Conservation (phyloP, 2,797 vertebrate species). For the Craterocephalus amniculus region DNA sequence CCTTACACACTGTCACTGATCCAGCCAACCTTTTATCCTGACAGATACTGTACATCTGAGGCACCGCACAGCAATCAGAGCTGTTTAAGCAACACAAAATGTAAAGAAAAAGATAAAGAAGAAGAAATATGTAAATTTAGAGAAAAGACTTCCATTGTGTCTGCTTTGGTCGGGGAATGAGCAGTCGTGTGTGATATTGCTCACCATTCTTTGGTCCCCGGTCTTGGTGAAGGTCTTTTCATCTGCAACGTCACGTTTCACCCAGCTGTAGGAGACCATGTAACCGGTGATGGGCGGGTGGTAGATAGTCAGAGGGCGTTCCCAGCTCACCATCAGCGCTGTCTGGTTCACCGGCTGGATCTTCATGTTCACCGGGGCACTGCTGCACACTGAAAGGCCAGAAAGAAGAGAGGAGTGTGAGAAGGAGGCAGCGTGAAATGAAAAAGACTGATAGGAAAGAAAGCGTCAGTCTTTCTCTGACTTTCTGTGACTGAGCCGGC, state of each 20-base stretch:
- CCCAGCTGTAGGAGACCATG: constrained; percentile 98
- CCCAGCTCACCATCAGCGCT: constrained; percentile 93
- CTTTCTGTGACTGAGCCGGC: constrained; percentile 15
- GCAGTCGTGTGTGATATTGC: constrained; percentile 26
- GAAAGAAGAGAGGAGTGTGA: not conserved
- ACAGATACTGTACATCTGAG: constrained; percentile 39
- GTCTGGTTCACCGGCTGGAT: constrained; percentile 94
- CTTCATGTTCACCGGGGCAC: constrained; percentile 94
- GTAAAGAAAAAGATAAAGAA: not conserved
- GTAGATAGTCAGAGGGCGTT: constrained; percentile 91
- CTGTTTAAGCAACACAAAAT: constrained; percentile 26
- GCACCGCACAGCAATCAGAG: constrained; percentile 41
- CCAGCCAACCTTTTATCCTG: constrained; percentile 55
- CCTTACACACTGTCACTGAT: constrained; percentile 52
- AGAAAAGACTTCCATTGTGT: not conserved
- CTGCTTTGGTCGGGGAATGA: not conserved
- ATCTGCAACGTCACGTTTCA: constrained; percentile 91
- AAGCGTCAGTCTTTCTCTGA: not conserved
- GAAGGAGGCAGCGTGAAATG: constrained; percentile 15
- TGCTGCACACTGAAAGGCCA: constrained; percentile 89
- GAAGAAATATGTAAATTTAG: not conserved
- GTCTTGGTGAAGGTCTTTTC: constrained; percentile 96
- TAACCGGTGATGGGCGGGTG: constrained; percentile 96
- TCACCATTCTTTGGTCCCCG: constrained; percentile 94
- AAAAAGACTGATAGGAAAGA: constrained; percentile 11